A percentile compares a stretch with the other conserved stretches of the same genome.
phyloP scores from a whole-genome alignment of 2,113 vertebrate genomes.

The Proteles cristata region DNA sequence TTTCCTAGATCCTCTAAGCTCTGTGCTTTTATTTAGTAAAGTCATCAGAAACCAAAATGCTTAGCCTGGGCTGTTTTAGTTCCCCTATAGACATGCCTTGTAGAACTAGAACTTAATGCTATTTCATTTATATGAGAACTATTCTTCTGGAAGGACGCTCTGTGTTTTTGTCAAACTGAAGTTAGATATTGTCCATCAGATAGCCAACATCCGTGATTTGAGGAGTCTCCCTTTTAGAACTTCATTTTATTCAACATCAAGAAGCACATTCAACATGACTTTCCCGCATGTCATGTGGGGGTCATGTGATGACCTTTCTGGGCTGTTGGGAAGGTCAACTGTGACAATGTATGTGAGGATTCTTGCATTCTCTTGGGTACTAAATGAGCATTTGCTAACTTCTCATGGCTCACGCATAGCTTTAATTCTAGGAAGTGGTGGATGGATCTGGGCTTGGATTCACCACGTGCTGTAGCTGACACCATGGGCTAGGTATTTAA shows the following conservation, averaged over 20 bases:
- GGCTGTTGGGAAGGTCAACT: background rate
- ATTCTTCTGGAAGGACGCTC: conserved; percentile 52
- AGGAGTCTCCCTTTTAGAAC: background rate
- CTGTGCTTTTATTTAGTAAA: conserved; percentile 42
- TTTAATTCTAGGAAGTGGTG: background rate
- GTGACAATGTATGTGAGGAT: background rate
- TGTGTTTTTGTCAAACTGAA: conserved; percentile 58
- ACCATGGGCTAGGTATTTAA: background rate
- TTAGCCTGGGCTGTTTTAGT: background rate
- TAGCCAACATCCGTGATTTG: conserved; percentile 28
- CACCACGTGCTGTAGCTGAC: background rate
- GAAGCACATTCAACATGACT: background rate
- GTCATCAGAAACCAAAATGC: conserved; percentile 18
- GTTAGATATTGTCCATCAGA: conserved; percentile 42
- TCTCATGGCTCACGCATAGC: background rate
- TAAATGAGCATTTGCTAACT: background rate
- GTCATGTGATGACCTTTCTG: background rate
- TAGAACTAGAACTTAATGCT: conserved; percentile 32
- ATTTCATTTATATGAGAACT: conserved; percentile 55
- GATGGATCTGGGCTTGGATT: background rate
- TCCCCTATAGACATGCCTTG: background rate
- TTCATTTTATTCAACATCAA: background rate
- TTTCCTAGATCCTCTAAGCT: background rate
- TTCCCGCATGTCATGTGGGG: background rate
- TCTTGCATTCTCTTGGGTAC: background rate